Conservation (phyloP, 2,888 invertebrate genomes). For the Nemotelus pantherinus region DNA sequence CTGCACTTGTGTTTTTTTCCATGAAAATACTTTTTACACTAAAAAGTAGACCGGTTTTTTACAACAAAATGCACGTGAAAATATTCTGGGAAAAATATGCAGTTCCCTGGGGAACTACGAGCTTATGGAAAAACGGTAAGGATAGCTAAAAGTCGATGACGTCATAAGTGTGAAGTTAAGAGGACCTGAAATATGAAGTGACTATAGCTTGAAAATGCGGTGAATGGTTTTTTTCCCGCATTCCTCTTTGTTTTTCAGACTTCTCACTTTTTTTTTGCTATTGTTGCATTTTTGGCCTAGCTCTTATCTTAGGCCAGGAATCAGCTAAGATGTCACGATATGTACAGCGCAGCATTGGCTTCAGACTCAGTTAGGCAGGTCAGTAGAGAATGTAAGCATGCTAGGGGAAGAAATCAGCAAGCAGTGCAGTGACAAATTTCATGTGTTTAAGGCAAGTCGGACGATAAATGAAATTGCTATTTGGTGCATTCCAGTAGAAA, state of each 20-base stretch:
- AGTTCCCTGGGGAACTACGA: no score
- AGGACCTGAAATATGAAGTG: constrained; percentile 28
- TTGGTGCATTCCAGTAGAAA: not conserved
- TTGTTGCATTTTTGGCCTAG: no score
- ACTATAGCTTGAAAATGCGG: constrained; percentile 24
- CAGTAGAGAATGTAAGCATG: no score
- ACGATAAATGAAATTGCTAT: no score
- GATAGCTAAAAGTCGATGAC: not conserved
- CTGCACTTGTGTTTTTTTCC: no score
- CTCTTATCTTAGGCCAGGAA: not conserved
- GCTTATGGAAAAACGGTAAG: not conserved
- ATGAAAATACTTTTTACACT: no score
- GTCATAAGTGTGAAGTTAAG: constrained; percentile 32
- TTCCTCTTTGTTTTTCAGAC: not conserved
- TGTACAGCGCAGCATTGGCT: not conserved
- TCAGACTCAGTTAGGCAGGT: no score
- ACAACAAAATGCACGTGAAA: no score
- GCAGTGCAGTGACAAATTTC: not conserved
- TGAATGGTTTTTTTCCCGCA: not conserved
- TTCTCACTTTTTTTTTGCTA: not conserved
- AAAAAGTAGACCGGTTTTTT: no score
- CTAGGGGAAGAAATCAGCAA: no score
- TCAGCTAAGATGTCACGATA: not conserved
- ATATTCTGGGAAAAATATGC: no score
- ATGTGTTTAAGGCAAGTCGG: not conserved